A percentile compares a stretch with the other conserved stretches of the same genome.
Conservation (phyloP, 2,797 vertebrate genomes). For the Peromyscus melanophrys region DNA sequence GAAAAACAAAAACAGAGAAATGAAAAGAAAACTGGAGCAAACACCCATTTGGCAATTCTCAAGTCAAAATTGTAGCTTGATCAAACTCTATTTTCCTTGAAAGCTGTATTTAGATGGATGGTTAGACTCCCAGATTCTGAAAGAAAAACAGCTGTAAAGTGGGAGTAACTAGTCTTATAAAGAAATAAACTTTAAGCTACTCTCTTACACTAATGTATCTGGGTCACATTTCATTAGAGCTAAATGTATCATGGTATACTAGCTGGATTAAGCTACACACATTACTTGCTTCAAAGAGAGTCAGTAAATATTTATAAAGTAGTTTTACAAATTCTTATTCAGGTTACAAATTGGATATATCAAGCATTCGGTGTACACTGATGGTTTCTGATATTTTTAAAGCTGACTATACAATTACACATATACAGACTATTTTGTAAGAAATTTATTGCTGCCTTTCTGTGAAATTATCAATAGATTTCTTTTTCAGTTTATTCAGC, state of each 20-base stretch:
- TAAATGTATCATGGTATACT: constrained; percentile 46
- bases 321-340: constrained; percentile 56
- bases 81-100: constrained; percentile 52
- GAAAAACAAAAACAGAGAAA: neutral
- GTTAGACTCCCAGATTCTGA: constrained; percentile 51
- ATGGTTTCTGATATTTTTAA: constrained; percentile 59
- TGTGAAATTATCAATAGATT: constrained; percentile 38
- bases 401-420: neutral
- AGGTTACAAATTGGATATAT: constrained; percentile 51
- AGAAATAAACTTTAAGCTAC: constrained; percentile 71
- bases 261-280: constrained; percentile 10
- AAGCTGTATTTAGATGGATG: constrained; percentile 54
- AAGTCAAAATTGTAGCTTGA: constrained; percentile 34
- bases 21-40: neutral
- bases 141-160: constrained; percentile 75
- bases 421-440: neutral
- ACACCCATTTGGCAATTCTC: constrained; percentile 40
- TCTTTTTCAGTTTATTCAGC: neutral
- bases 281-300: constrained; percentile 30
- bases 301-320: constrained; percentile 32
- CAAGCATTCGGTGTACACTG: neutral
- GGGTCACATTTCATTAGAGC: constrained; percentile 74
- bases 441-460: constrained; percentile 51
- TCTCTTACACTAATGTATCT: constrained; percentile 75
- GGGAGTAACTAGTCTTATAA: constrained; percentile 64